These are phyloP conservation scores for Myotis daubentonii DNA, from an alignment of 2,797 vertebrate species.

Conservation along the genomic window DNA sequence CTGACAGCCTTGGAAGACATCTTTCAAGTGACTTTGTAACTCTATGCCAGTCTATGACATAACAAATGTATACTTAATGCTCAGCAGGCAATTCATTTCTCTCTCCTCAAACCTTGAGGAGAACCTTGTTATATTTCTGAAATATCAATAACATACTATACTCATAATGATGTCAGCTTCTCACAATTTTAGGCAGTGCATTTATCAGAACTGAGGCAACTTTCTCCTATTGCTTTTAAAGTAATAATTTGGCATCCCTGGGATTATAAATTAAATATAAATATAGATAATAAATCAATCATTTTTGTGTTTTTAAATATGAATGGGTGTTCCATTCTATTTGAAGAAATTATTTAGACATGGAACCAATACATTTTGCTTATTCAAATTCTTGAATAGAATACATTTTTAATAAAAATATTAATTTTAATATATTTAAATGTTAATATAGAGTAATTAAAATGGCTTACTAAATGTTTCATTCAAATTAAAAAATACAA, in stretches of 20 bases:
- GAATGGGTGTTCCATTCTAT: background rate
- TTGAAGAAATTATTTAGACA: background rate
- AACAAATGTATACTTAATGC: constrained; percentile 7
- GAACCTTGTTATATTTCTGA: background rate
- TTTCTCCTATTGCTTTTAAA: background rate
- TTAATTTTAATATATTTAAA: background rate
- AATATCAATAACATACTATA: background rate
- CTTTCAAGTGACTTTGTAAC: background rate
- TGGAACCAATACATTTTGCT: background rate
- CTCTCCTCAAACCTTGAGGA: background rate
- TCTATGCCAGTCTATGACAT: background rate
- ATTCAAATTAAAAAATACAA: background rate
- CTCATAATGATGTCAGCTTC: background rate
- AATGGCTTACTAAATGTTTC: background rate
- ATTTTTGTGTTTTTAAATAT: background rate
- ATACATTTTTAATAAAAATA: background rate
- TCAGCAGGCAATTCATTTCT: background rate
- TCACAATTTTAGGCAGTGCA: background rate
- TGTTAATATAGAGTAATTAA: background rate
- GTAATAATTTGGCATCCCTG: background rate
- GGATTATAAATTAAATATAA: background rate
- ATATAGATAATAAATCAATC: background rate
- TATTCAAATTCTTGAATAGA: background rate
- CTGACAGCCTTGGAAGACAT: background rate
- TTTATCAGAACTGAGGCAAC: background rate